Percentiles rank a stretch among this genome's conserved stretches.
Evolutionary conservation across 1,140 invertebrate species (phyloP).

Genomic region (Globodera rostochiensis): DNA sequence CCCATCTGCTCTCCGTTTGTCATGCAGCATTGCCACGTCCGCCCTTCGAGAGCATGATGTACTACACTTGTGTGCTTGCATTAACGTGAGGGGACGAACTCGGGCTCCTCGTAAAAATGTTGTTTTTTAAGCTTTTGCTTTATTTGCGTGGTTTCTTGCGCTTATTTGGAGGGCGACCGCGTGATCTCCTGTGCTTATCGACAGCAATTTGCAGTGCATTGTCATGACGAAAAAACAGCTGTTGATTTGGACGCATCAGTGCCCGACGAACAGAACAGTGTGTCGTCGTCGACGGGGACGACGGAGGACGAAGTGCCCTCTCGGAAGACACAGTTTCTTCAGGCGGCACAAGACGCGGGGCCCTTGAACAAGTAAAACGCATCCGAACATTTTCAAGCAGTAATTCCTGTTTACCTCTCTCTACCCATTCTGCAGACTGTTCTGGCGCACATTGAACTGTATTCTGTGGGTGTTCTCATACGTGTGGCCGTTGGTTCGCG

Average conservation of each 20-base stretch:
- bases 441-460: conserved; percentile 37
- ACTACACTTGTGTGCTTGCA: conserved; percentile 72
- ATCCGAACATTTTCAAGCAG: conserved; percentile 21
- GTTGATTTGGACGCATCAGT: conserved; percentile 22
- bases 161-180: conserved; percentile 77
- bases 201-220: conserved; percentile 34
- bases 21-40: conserved; percentile 76
- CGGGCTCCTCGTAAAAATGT: background rate
- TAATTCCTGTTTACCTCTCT: background rate
- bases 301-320: background rate
- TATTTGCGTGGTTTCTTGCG: conserved; percentile 74
- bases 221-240: conserved; percentile 8
- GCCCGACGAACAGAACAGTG: background rate
- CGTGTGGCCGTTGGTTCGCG: conserved; percentile 35
- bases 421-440: conserved; percentile 22
- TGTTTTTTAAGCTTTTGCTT: conserved; percentile 70
- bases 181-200: conserved; percentile 72
- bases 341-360: background rate
- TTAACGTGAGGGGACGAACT: conserved; percentile 49
- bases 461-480: conserved; percentile 44
- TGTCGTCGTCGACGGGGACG: background rate
- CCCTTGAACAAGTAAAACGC: background rate
- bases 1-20: conserved; percentile 77
- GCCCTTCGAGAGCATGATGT: conserved; percentile 77
- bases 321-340: background rate